A percentile compares a stretch with the other conserved stretches of the same genome.
These are phyloP conservation scores for Catocala sponsa DNA, from an alignment of 2,888 invertebrate genomes.

Conservation along the genomic window DNA sequence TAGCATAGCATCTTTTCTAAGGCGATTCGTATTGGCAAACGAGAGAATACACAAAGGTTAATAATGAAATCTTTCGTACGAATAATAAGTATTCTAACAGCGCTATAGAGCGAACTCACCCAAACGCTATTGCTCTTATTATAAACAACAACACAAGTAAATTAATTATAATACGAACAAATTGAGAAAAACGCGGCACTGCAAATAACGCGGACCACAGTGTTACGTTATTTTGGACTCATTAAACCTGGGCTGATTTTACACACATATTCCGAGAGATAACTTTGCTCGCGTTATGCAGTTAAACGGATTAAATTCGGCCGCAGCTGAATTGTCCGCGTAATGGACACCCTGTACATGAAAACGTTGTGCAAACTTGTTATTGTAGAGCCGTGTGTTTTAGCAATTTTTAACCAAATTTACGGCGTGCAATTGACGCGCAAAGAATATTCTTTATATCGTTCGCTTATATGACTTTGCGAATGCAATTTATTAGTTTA, in stretches of 20 bases:
- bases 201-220: constrained; percentile 60
- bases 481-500: too few relatives aligned
- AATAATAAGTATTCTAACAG: too few relatives aligned
- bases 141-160: constrained; percentile 34
- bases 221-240: constrained; percentile 72
- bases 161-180: constrained; percentile 57
- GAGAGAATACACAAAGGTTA: too few relatives aligned
- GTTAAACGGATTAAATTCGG: constrained; percentile 82
- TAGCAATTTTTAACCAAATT: constrained; percentile 47
- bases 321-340: constrained; percentile 77
- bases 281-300: constrained; percentile 73
- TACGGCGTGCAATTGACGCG: constrained; percentile 37
- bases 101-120: too few relatives aligned
- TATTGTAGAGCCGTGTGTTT: constrained; percentile 51
- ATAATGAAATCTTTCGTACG: too few relatives aligned
- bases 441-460: constrained; percentile 28
- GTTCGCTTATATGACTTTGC: not conserved
- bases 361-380: constrained; percentile 62
- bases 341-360: constrained; percentile 74
- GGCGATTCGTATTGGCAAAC: too few relatives aligned
- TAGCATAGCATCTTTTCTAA: too few relatives aligned
- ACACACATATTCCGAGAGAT: constrained; percentile 72
- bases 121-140: too few relatives aligned
- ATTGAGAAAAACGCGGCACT: constrained; percentile 53
- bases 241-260: constrained; percentile 75